Evolutionary conservation across 2,797 vertebrate genomes (phyloP), one percentile per base, ranked within the genome.

Genomic region (Melanotaenia pygmaea): DNA sequence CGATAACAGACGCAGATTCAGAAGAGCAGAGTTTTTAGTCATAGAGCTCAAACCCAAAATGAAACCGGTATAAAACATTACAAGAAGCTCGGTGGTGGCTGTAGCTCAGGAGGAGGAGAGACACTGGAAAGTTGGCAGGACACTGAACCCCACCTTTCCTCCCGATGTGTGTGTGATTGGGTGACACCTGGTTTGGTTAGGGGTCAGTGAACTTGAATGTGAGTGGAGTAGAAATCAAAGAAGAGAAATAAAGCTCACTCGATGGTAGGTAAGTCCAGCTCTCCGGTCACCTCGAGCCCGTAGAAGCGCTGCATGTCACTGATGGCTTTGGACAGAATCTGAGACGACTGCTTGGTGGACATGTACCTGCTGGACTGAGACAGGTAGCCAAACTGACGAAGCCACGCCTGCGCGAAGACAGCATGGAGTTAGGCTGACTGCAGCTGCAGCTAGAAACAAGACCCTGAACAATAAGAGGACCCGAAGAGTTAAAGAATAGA

Each of bases 291-390:
- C 0, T 96, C 79, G 78, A 99, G 95, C 58, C 97, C 96, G 0
- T 99, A 99, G 86, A 98, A 97, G 43, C 91, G 94, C 89, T 99
- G 98, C 98, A 99, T 99, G 87, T 98, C 95, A 0, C 95, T 87
- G 0, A 98, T 91, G 61, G 98, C 97, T 0, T 93, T 93, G 65
- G 96, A 95, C 74, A 99, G 93, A 83, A 95, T 97, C 94, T 97
- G 95, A 5, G 96, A 94, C 0, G 97, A 97, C 88, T 95, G 96
- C 95, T 98, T 95, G 82, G 97, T 97, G 90, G 98, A 99, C 97
- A 97, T 96, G 87, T 96, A 95, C 37, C 93, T 92, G 85, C 94
- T 97, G 59, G 94, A 93, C 85, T 95, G 96, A 0, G 97, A 96
- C 79, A 98, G 94, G 93, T 97, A 97, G 51, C 97, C 97, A 0